These are phyloP conservation scores for Gonocerus acuteangulatus DNA, from an alignment of 2,888 invertebrate genomes.

Conservation along the genomic window DNA sequence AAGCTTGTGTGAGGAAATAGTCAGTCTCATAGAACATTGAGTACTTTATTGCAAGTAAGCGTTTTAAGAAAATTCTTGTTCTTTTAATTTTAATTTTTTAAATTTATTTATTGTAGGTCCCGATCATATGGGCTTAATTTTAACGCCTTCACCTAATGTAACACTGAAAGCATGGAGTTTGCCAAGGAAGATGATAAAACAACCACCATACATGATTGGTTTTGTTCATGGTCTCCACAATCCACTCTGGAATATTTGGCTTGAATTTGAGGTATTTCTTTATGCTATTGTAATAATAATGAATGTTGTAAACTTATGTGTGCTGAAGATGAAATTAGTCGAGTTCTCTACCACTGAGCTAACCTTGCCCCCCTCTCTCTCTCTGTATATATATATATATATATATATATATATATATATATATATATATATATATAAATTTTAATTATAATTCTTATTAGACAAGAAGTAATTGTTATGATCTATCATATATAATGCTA, in stretches of 20 bases:
- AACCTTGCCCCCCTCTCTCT: no score
- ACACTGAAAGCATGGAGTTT: conserved; percentile 8
- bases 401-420: no score
- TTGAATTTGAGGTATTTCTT: background rate
- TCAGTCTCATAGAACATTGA: no score
- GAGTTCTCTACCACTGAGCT: no score
- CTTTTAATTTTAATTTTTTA: background rate
- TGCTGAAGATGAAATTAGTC: background rate
- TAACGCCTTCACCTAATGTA: background rate
- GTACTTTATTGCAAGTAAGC: no score
- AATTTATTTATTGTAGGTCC: background rate
- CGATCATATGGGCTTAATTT: conserved; percentile 8
- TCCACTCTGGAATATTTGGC: background rate
- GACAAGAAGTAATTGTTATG: no score
- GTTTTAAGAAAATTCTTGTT: no score
- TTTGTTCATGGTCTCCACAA: conserved; percentile 14
- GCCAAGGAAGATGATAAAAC: background rate
- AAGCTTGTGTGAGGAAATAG: no score
- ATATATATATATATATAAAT: no score
- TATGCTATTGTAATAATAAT: background rate
- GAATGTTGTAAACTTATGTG: background rate
- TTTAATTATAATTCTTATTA: no score
- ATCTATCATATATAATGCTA: no score
- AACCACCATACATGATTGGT: background rate
- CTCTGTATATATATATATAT: no score